phyloP scores from a whole-genome alignment of 1,140 invertebrate genomes.

The Drosophila setifemur region DNA sequence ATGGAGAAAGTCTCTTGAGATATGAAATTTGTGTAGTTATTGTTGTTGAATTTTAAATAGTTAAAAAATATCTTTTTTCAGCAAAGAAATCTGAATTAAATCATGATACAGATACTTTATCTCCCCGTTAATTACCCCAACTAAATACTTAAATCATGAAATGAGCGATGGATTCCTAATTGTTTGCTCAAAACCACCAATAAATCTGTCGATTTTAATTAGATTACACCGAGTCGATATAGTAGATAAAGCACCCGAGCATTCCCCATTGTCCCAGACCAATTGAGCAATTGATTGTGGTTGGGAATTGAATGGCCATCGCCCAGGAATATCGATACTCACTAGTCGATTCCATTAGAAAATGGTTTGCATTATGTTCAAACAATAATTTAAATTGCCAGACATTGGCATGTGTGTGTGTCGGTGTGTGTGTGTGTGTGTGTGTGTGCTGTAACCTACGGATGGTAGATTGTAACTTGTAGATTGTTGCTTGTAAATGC shows the following conservation, averaged over 20 bases:
- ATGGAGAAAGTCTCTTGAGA: not conserved
- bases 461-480: slow-evolving; percentile 73
- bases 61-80: no score
- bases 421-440: slow-evolving; percentile 8
- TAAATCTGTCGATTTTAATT: not conserved
- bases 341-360: slow-evolving; percentile 1
- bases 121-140: no score
- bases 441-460: slow-evolving; percentile 50
- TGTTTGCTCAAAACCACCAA: no score
- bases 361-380: slow-evolving; percentile 33
- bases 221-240: not conserved
- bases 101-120: no score
- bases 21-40: not conserved
- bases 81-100: no score
- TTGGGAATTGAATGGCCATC: not conserved
- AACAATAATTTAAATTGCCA: slow-evolving; percentile 54
- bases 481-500: slow-evolving; percentile 73
- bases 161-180: no score
- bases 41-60: no score
- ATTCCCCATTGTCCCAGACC: not conserved
- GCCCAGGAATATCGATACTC: not conserved
- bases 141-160: no score
- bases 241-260: no score
- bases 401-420: slow-evolving; percentile 7
- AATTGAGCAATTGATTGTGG: slow-evolving; percentile 3